These are phyloP conservation scores for Acanthiza pusilla DNA, from an alignment of 2,797 vertebrate species.

Conservation along the genomic window DNA sequence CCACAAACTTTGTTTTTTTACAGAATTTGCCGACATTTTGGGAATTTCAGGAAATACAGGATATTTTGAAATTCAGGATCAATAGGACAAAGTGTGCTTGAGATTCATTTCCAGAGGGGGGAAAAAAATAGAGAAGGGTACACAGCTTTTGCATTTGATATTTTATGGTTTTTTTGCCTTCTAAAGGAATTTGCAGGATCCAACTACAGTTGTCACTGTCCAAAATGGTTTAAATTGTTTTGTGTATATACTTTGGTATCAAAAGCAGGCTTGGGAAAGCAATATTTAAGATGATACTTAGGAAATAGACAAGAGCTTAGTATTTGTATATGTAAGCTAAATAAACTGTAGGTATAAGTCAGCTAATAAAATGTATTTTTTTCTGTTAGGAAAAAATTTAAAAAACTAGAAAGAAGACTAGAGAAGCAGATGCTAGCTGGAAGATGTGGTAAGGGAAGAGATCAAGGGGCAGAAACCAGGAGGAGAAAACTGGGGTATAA, in stretches of 20 bases:
- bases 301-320: background rate
- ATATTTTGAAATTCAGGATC: background rate
- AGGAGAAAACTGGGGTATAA: background rate
- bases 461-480: background rate
- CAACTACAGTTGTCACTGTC: background rate
- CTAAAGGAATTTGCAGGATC: background rate
- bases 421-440: background rate
- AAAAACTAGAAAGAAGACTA: too few species aligned
- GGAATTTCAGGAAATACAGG: background rate
- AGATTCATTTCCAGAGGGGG: background rate
- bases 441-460: background rate
- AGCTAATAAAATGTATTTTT: background rate
- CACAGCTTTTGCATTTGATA: background rate
- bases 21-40: background rate
- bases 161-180: background rate
- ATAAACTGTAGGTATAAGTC: background rate
- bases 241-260: background rate
- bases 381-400: background rate
- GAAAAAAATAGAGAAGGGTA: accelerated
- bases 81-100: background rate
- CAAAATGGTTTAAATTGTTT: background rate
- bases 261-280: background rate
- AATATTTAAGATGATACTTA: background rate
- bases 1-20: background rate
- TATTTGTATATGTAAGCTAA: background rate